Conservation (phyloP, 2,113 vertebrate species). For the Cryptotis parvus region DNA sequence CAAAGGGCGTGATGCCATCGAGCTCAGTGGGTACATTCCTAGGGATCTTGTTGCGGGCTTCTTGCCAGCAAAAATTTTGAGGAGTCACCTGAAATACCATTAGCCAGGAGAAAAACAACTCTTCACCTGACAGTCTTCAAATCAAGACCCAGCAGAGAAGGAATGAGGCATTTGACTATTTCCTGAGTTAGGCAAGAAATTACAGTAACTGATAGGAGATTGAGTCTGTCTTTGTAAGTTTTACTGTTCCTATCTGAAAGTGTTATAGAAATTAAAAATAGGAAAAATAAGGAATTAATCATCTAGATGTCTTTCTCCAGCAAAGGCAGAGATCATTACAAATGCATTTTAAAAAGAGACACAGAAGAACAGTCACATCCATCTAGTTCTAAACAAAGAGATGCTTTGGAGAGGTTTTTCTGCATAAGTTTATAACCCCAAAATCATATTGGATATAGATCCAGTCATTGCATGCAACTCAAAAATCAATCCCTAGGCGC, state of each 20-base stretch:
- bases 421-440: not conserved
- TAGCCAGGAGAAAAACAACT: not conserved
- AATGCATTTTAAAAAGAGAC: not conserved
- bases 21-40: not conserved
- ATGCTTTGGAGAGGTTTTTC: not conserved
- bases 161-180: not conserved
- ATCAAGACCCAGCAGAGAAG: not conserved
- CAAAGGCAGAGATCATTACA: not conserved
- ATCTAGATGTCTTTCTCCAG: not conserved
- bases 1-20: rapidly evolving
- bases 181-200: not conserved
- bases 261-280: not conserved
- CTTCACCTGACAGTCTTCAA: not conserved
- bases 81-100: not conserved
- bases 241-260: not conserved
- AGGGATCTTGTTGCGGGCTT: not conserved
- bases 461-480: not conserved
- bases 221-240: not conserved
- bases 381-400: not conserved
- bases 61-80: not conserved
- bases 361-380: not conserved
- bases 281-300: not conserved
- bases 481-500: no score
- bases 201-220: not conserved
- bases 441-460: not conserved